Conservation (phyloP, 2,797 vertebrate genomes). For the Hephaestus fuliginosus region DNA sequence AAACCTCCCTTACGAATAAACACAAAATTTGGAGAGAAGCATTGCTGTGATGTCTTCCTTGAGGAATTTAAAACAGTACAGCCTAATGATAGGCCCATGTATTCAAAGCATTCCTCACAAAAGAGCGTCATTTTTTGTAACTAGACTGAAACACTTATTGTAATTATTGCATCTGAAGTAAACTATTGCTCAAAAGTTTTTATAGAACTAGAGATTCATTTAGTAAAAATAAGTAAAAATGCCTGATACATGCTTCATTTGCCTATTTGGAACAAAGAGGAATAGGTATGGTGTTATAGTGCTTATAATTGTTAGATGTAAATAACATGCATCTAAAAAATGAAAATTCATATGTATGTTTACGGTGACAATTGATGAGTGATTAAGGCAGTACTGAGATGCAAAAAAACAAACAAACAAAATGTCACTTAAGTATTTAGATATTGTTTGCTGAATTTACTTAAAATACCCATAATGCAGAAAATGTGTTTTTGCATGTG, state of each 20-base stretch:
- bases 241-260: no score
- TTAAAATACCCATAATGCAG: background rate
- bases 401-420: background rate
- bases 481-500: background rate
- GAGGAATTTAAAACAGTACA: background rate
- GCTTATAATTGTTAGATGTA: background rate
- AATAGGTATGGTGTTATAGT: background rate
- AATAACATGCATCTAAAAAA: background rate
- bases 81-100: background rate
- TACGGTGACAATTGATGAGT: background rate
- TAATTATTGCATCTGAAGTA: background rate
- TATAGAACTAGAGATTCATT: background rate
- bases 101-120: background rate
- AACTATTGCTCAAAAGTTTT: background rate
- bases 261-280: background rate
- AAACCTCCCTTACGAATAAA: background rate
- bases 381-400: background rate
- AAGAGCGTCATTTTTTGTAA: background rate
- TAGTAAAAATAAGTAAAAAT: background rate
- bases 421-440: background rate
- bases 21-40: background rate
- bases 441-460: background rate
- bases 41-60: background rate
- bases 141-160: background rate
- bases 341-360: background rate